A percentile compares a stretch with the other conserved stretches of the same genome.
Conservation (phyloP, 1,140 invertebrate genomes). For the Nebria ingens region DNA sequence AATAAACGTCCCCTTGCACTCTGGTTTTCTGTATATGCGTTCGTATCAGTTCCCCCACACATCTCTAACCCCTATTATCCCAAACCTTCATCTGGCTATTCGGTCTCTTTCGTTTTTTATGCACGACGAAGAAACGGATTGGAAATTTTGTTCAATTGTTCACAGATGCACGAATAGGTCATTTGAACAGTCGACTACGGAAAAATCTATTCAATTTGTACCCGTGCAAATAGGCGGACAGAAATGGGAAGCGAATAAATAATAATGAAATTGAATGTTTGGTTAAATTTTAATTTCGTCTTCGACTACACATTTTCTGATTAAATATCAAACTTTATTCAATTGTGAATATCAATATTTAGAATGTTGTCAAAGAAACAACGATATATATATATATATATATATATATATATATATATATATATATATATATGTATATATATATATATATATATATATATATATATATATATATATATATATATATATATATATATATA, state of each 20-base stretch:
- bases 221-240: background rate
- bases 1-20: background rate
- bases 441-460: too few species aligned
- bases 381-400: too few species aligned
- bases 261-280: too few species aligned
- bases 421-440: background rate
- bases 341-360: too few species aligned
- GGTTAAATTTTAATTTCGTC: too few species aligned
- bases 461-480: too few species aligned
- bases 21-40: background rate
- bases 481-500: too few species aligned
- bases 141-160: background rate
- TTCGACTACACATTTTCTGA: too few species aligned
- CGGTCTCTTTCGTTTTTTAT: background rate
- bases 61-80: background rate
- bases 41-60: background rate
- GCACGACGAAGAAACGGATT: too few species aligned
- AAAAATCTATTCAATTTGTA: constrained; percentile 8
- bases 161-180: background rate
- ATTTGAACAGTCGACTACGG: background rate
- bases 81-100: background rate
- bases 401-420: background rate
- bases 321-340: too few species aligned
- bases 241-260: background rate
- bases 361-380: too few species aligned